These are phyloP conservation scores for Phoxinus phoxinus DNA, from an alignment of 2,113 vertebrate species.

Conservation along the genomic window DNA sequence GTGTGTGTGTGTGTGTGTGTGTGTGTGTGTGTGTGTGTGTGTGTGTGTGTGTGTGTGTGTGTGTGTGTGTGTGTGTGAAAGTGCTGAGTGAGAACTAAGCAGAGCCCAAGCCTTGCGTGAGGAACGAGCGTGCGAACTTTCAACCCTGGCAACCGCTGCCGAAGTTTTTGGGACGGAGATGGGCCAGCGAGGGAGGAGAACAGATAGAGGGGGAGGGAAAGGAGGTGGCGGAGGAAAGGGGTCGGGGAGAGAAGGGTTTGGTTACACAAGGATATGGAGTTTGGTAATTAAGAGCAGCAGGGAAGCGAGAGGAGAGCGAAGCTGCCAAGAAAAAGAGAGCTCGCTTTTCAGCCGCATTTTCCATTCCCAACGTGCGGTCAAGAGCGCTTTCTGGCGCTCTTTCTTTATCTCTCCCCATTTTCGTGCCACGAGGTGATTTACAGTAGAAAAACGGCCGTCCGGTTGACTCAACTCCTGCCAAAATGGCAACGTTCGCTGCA, in stretches of 20 bases:
- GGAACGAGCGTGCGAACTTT: slow-evolving; percentile 63
- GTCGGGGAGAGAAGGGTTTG: slow-evolving; percentile 45
- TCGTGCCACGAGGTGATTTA: slow-evolving; percentile 59
- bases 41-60: slow-evolving; percentile 19
- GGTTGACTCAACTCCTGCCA: slow-evolving; percentile 42
- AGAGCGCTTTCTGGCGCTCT: not conserved
- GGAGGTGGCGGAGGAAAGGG: not conserved
- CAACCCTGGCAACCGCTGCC: slow-evolving; percentile 59
- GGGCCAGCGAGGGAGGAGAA: not conserved
- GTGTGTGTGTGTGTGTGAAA: slow-evolving; percentile 11
- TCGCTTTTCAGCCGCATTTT: slow-evolving; percentile 49
- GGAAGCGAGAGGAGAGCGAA: slow-evolving; percentile 34
- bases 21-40: slow-evolving; percentile 8
- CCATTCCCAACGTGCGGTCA: slow-evolving; percentile 39
- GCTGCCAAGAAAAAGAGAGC: slow-evolving; percentile 52
- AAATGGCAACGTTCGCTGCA: slow-evolving; percentile 32
- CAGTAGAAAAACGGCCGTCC: slow-evolving; percentile 48
- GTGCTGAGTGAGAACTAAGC: slow-evolving; percentile 49
- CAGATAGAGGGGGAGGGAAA: not conserved
- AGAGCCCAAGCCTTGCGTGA: slow-evolving; percentile 55
- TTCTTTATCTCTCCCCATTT: slow-evolving; percentile 11
- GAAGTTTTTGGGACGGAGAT: slow-evolving; percentile 50
- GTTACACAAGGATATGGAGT: slow-evolving; percentile 63
- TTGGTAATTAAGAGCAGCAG: slow-evolving; percentile 62
- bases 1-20: not conserved